These are phyloP conservation scores for Bhutanitis thaidina DNA, from an alignment of 2,888 invertebrate genomes.

Conservation along the genomic window DNA sequence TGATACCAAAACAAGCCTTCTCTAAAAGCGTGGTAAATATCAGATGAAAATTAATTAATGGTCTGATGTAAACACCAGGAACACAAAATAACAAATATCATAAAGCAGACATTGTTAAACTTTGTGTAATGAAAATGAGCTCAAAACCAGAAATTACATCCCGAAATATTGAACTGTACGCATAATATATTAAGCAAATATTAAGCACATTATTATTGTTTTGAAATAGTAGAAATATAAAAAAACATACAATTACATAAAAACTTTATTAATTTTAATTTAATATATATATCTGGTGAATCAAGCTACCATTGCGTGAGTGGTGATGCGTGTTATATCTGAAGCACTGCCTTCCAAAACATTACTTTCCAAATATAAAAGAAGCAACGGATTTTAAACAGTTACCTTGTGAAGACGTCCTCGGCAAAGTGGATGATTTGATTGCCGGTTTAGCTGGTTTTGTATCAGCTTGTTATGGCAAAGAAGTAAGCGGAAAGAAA, in stretches of 20 bases:
- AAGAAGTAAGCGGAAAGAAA: conserved; percentile 80
- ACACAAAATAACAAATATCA: neutral
- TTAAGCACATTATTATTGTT: too few relatives aligned
- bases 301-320: neutral
- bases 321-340: conserved; percentile 3
- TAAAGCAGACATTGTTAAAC: neutral
- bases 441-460: conserved; percentile 98
- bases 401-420: conserved; percentile 97
- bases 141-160: neutral
- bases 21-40: conserved; percentile 1
- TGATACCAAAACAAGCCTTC: conserved; percentile 6
- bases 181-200: too few relatives aligned
- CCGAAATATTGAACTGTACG: neutral
- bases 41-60: neutral
- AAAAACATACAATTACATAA: neutral
- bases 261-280: too few relatives aligned
- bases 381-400: conserved; percentile 48
- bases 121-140: neutral
- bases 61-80: neutral
- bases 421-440: conserved; percentile 96
- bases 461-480: conserved; percentile 89
- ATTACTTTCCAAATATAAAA: conserved; percentile 26
- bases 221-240: neutral
- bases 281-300: neutral
- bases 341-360: conserved; percentile 11